Base-by-base conservation (phyloP, 2,113 vertebrate genomes). In the Nothocercus julius region DNA sequence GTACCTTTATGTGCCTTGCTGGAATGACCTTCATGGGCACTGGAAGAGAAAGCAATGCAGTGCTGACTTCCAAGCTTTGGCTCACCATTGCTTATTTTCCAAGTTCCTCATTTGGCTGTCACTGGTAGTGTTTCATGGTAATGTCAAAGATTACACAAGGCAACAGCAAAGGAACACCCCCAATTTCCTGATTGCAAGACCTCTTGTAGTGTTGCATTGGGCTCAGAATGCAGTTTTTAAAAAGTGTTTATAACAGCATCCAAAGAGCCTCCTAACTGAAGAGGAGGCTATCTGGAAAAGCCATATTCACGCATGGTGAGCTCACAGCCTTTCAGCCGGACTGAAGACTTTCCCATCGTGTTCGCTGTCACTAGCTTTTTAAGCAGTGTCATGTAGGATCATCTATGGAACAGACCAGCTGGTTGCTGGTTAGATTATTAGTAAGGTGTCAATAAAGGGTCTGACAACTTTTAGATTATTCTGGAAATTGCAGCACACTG, bases 141-240 rank as follows among this genome's bases (percentile, higher is more conserved):
- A 2, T 36, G 68, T 32, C 2, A 9, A 6, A 0, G 0, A 25
- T 1, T 9, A 19, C 34, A 36, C 5, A 49, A 42, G 32, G 67
- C 61, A 36, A 13, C 21, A 13, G 17, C 42, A 42, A 25, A 70
- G 49, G 36, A n/a, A 19, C 25, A 47, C 5, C 15, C 36, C 56
- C 25, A 13, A 5, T 22, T 66, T 49, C 49, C 63, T 20, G 9
- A 30, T 7, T 27, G 58, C 75, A 70, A 38, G 13, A 66, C 10
- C 44, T 12, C 11, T n/a, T 85, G 47, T 34, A 10, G 28, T 14
- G 64, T 28, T 64, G 27, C n/a, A 32, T 9, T 38, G 21, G 21
- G n/a, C 22, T 83, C 10, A 47, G 61, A 18, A 42, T 45, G 19
- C 5, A 69, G 5, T 9, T 85, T 69, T 82, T 47, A 68, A 64